Evolutionary conservation across 2,113 vertebrate genomes (phyloP).

Genomic region (Lontra canadensis): DNA sequence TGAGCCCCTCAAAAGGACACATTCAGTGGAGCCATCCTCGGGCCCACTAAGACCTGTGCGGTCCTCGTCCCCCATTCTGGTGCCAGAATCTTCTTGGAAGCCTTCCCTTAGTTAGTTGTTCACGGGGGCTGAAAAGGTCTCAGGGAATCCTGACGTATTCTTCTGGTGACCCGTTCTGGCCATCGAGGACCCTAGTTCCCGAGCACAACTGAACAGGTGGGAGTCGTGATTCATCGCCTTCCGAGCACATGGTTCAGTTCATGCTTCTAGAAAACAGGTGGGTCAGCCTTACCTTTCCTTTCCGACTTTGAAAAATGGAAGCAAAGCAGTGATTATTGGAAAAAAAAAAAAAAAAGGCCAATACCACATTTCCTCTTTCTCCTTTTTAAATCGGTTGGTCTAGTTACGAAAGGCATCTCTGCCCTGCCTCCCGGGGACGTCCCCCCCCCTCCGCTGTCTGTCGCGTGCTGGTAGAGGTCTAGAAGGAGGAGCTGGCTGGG

Average conservation of each 20-base stretch:
- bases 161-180: background rate
- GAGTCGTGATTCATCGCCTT: background rate
- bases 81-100: constrained; percentile 4
- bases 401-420: constrained; percentile 40
- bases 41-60: background rate
- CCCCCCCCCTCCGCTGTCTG: background rate
- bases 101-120: background rate
- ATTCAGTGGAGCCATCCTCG: background rate
- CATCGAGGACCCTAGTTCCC: background rate
- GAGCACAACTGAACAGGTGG: background rate
- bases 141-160: background rate
- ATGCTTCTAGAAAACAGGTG: background rate
- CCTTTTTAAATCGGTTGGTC: background rate
- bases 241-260: background rate
- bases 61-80: background rate
- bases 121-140: background rate
- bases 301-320: background rate
- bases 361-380: background rate
- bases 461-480: constrained; percentile 38
- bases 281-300: background rate
- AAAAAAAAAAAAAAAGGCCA: background rate
- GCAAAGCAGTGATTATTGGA: background rate
- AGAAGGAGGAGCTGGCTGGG: background rate
- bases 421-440: too few species aligned
- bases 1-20: background rate